phyloP scores from a whole-genome alignment of 2,888 invertebrate species.

The Oscheius myriophilus region DNA sequence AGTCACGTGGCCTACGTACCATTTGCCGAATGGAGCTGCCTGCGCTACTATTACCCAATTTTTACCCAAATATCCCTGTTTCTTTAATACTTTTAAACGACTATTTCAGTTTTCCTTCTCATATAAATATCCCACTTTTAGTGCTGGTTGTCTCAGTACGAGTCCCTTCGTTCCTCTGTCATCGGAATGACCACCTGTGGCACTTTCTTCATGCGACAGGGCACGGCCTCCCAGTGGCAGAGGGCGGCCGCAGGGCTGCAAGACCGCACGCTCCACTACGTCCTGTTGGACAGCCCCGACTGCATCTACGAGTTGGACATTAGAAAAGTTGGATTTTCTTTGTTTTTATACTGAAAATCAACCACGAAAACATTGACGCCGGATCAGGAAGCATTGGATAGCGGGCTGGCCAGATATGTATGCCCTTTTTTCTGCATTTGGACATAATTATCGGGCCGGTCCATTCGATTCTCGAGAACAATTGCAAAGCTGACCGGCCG shows the following conservation, averaged over 20 bases:
- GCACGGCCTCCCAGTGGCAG: conserved; percentile 34
- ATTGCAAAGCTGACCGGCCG: too few relatives aligned
- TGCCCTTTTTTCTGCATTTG: too few relatives aligned
- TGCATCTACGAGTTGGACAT: conserved; percentile 30
- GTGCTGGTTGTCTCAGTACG: conserved; percentile 29
- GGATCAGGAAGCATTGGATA: too few relatives aligned
- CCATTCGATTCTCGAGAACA: too few relatives aligned
- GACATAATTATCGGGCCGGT: too few relatives aligned
- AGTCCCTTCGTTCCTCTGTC: conserved; percentile 12
- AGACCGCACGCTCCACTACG: conserved; percentile 19
- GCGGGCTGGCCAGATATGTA: too few relatives aligned
- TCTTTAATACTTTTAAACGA: too few relatives aligned
- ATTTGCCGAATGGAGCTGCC: too few relatives aligned
- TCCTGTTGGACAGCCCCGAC: conserved; percentile 15
- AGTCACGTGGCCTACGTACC: too few relatives aligned
- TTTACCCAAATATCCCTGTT: background rate
- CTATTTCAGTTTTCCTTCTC: too few relatives aligned
- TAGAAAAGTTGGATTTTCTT: conserved; percentile 21
- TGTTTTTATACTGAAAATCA: too few relatives aligned
- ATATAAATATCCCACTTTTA: conserved; percentile 5
- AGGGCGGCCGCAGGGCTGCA: conserved; percentile 22
- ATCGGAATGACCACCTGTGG: conserved; percentile 48
- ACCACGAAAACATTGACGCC: too few relatives aligned
- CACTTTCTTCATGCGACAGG: conserved; percentile 56
- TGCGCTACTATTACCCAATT: background rate